phyloP scores from a whole-genome alignment of 1,140 invertebrate genomes.

The Formica exsecta region DNA sequence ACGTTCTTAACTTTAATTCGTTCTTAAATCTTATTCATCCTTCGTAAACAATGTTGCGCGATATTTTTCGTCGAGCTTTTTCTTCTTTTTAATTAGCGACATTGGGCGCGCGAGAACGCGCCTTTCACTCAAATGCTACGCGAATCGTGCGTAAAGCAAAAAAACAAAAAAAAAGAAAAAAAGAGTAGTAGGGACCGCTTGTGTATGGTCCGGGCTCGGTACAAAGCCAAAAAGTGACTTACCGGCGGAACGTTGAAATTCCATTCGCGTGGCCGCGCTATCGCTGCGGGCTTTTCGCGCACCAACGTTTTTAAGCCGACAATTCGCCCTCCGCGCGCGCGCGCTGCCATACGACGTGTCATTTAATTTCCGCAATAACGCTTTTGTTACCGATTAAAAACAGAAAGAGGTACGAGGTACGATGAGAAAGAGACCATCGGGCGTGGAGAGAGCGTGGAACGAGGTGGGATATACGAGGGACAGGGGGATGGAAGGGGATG shows the following conservation, averaged over 20 bases:
- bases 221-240: constrained; percentile 65
- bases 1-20: not conserved
- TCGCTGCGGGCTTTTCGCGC: constrained; percentile 53
- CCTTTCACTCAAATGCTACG: constrained; percentile 47
- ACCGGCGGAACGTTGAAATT: constrained; percentile 63
- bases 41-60: not conserved
- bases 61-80: not conserved
- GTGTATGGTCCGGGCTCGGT: constrained; percentile 26
- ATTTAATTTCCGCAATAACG: constrained; percentile 86
- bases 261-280: constrained; percentile 63
- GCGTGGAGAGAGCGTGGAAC: constrained; percentile 41
- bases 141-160: constrained; percentile 39
- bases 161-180: not conserved
- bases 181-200: constrained; percentile 41
- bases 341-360: constrained; percentile 71
- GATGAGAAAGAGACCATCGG: constrained; percentile 71
- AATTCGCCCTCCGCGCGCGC: constrained; percentile 66
- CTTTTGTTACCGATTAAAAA: constrained; percentile 84
- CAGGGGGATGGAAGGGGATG: constrained; percentile 1
- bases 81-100: constrained; percentile 51
- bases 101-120: constrained; percentile 32
- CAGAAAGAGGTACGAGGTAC: constrained; percentile 65
- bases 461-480: constrained; percentile 50
- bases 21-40: not conserved
- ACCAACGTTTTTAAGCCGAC: constrained; percentile 71